Evolutionary conservation across 2,797 vertebrate species (phyloP).

Genomic region (Heliangelus exortis): DNA sequence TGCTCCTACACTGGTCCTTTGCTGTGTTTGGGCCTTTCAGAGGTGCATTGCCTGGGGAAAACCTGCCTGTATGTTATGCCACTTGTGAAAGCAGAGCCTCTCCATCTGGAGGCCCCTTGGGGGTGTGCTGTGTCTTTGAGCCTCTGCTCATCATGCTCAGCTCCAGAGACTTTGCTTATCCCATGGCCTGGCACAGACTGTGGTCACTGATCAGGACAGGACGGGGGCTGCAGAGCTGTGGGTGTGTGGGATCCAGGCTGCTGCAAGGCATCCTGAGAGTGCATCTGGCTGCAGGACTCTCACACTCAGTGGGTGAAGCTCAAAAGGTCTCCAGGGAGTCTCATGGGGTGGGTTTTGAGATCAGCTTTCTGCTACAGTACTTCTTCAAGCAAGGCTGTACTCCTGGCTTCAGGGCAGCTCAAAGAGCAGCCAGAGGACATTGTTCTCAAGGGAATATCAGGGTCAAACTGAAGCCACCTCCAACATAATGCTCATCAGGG

Average conservation of each 20-base stretch:
- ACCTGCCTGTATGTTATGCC: neutral
- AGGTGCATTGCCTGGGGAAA: neutral
- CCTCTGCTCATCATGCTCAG: neutral
- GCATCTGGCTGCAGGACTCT: neutral
- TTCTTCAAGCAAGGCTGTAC: neutral
- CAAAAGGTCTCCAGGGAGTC: constrained; percentile 20
- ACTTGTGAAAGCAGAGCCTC: neutral
- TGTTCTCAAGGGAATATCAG: constrained; percentile 19
- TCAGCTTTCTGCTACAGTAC: constrained; percentile 13
- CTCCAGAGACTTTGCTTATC: neutral
- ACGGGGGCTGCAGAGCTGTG: neutral
- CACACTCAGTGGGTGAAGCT: constrained; percentile 27
- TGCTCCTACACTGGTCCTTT: neutral
- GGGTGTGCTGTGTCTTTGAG: neutral
- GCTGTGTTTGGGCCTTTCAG: neutral
- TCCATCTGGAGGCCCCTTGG: neutral
- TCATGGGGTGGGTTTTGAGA: neutral
- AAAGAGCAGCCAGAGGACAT: constrained; percentile 65
- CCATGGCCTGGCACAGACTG: rapidly evolving
- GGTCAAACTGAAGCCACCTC: constrained; percentile 57
- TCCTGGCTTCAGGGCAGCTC: constrained; percentile 30
- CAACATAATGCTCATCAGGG: constrained; percentile 19
- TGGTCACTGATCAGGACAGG: neutral
- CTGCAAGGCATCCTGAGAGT: neutral
- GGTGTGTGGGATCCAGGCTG: neutral